These are phyloP conservation scores for Drosophila miranda DNA, from an alignment of 1,140 invertebrate genomes.

Conservation along the genomic window DNA sequence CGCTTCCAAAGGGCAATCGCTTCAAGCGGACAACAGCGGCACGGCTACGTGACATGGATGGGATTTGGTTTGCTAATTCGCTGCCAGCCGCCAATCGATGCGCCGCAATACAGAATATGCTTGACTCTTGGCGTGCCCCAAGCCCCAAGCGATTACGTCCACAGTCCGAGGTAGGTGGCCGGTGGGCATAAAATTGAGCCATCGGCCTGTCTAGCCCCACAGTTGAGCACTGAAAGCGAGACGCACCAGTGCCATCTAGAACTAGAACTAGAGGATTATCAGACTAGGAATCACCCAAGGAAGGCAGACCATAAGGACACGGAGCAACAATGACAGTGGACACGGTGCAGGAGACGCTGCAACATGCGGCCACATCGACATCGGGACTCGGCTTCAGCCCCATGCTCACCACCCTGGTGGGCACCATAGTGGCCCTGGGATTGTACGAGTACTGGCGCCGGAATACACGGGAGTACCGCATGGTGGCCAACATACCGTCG, in stretches of 20 bases:
- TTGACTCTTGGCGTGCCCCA: slow-evolving; percentile 36
- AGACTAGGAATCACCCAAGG: slow-evolving; percentile 14
- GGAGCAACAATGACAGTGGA: slow-evolving; percentile 64
- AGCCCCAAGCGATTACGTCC: not conserved
- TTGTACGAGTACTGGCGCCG: slow-evolving; percentile 75
- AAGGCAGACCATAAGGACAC: slow-evolving; percentile 1
- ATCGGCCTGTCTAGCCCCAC: slow-evolving; percentile 14
- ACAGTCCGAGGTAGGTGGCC: slow-evolving; percentile 4
- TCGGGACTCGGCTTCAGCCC: slow-evolving; percentile 45
- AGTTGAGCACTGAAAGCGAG: slow-evolving; percentile 55
- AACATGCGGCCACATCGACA: slow-evolving; percentile 35
- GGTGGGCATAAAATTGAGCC: slow-evolving; percentile 46
- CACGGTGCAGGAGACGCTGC: slow-evolving; percentile 67
- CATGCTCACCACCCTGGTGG: slow-evolving; percentile 63
- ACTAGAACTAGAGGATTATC: slow-evolving; percentile 11
- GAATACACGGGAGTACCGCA: slow-evolving; percentile 65
- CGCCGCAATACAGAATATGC: slow-evolving; percentile 40
- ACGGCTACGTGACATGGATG: slow-evolving; percentile 42
- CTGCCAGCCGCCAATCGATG: not conserved
- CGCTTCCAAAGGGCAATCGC: slow-evolving; percentile 22
- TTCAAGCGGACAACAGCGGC: not conserved
- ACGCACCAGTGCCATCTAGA: slow-evolving; percentile 30
- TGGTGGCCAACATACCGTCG: slow-evolving; percentile 84
- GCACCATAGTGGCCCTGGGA: slow-evolving; percentile 51
- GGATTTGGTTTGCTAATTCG: slow-evolving; percentile 62